These are phyloP conservation scores for Brevimyrus niger DNA, from an alignment of 2,113 vertebrate species.

Conservation along the genomic window DNA sequence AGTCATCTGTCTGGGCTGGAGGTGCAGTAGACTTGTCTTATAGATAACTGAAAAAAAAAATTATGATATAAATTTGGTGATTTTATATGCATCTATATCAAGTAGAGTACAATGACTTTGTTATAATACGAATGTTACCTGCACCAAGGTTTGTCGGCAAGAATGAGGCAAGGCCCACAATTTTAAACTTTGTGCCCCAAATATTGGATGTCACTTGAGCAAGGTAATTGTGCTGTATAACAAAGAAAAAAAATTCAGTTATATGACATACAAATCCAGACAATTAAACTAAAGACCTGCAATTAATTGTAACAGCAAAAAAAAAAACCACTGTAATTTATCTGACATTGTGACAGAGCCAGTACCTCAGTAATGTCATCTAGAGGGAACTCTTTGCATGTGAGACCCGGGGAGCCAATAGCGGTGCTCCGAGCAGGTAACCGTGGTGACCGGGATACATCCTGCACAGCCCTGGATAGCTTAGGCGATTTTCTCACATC, in stretches of 20 bases:
- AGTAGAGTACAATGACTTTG: background rate
- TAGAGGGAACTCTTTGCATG: conserved; percentile 85
- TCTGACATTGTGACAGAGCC: background rate
- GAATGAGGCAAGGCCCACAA: conserved; percentile 94
- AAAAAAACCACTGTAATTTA: background rate
- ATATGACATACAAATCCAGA: background rate
- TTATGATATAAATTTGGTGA: background rate
- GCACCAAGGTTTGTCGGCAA: conserved; percentile 96
- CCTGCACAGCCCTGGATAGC: conserved; percentile 78
- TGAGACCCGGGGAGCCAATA: conserved; percentile 84
- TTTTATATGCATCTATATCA: too few relatives aligned
- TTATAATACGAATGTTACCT: conserved; percentile 63
- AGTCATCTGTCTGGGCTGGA: conserved; percentile 97
- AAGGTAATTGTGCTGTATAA: conserved; percentile 89
- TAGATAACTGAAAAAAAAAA: conserved; percentile 77
- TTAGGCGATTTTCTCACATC: conserved; percentile 95
- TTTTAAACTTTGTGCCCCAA: conserved; percentile 99
- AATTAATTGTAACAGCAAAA: background rate
- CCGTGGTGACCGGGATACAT: conserved; percentile 85
- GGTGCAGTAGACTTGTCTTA: conserved; percentile 95
- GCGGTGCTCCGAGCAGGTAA: conserved; percentile 83
- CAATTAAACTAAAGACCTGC: background rate
- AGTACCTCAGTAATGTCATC: conserved; percentile 90
- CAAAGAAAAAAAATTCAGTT: conserved; percentile 1
- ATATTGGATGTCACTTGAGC: conserved; percentile 99